phyloP scores from a whole-genome alignment of 2,113 vertebrate species.

The Amblyopsis rosae region DNA sequence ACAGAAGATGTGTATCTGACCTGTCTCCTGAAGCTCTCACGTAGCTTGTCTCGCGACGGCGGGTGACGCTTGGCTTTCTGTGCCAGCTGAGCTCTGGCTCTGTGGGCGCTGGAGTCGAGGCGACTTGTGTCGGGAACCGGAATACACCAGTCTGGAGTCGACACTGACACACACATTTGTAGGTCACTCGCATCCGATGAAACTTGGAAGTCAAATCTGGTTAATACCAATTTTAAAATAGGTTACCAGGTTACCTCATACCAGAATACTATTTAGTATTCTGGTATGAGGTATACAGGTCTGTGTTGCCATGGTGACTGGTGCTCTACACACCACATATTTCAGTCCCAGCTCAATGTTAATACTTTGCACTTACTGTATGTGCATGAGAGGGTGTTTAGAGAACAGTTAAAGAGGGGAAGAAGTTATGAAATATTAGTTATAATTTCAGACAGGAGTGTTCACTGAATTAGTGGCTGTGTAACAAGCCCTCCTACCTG shows the following conservation, averaged over 20 bases:
- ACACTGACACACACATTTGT: constrained; percentile 10
- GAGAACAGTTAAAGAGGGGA: too few relatives aligned
- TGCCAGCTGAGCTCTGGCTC: constrained; percentile 86
- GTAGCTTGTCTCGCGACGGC: constrained; percentile 85
- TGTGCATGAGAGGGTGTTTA: too few relatives aligned
- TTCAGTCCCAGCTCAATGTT: too few relatives aligned
- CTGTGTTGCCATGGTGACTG: too few relatives aligned
- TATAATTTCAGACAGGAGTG: too few relatives aligned
- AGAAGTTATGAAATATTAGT: too few relatives aligned
- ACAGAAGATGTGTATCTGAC: constrained; percentile 21
- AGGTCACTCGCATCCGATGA: not conserved
- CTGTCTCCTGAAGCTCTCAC: constrained; percentile 76
- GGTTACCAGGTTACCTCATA: too few relatives aligned
- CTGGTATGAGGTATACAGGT: too few relatives aligned
- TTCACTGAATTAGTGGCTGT: not conserved
- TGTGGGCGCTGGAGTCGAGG: constrained; percentile 86
- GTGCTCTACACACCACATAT: too few relatives aligned
- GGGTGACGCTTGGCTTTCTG: constrained; percentile 87
- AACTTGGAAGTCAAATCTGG: not conserved
- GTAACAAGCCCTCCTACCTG: constrained; percentile 48
- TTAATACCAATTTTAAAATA: too few relatives aligned
- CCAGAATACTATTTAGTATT: too few relatives aligned
- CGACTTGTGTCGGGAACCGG: constrained; percentile 80
- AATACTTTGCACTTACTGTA: too few relatives aligned
- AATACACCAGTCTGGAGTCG: constrained; percentile 61